Conservation (phyloP, 2,113 vertebrate species). For the Sprattus sprattus region DNA sequence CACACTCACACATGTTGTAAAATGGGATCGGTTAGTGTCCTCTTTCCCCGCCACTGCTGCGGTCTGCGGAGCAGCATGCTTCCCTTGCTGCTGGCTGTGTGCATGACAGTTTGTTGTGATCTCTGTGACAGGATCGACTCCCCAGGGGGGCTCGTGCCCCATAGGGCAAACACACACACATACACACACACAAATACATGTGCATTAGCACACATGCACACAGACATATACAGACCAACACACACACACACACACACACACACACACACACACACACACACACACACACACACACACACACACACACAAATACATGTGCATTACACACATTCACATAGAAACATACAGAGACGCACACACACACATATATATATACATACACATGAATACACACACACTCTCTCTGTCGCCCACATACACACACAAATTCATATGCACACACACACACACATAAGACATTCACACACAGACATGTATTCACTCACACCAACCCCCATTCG, state of each 20-base stretch:
- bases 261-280: not conserved
- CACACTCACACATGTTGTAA: constrained; percentile 41
- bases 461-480: not conserved
- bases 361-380: not conserved
- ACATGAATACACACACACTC: not conserved
- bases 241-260: constrained; percentile 13
- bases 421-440: constrained; percentile 11
- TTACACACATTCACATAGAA: constrained; percentile 5
- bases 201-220: not conserved
- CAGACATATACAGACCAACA: not conserved
- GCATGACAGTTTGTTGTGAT: constrained; percentile 73
- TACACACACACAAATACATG: constrained; percentile 27
- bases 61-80: constrained; percentile 57
- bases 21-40: constrained; percentile 46
- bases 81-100: constrained; percentile 60
- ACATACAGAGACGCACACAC: not conserved
- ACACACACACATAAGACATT: constrained; percentile 41
- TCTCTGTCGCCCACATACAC: constrained; percentile 36
- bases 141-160: constrained; percentile 52
- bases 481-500: not conserved
- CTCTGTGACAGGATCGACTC: constrained; percentile 66
- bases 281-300: constrained; percentile 11
- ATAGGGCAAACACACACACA: constrained; percentile 47
- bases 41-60: constrained; percentile 48
- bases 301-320: constrained; percentile 24